These are phyloP conservation scores for Drosophila affinis DNA, from an alignment of 2,888 invertebrate genomes.

Conservation along the genomic window DNA sequence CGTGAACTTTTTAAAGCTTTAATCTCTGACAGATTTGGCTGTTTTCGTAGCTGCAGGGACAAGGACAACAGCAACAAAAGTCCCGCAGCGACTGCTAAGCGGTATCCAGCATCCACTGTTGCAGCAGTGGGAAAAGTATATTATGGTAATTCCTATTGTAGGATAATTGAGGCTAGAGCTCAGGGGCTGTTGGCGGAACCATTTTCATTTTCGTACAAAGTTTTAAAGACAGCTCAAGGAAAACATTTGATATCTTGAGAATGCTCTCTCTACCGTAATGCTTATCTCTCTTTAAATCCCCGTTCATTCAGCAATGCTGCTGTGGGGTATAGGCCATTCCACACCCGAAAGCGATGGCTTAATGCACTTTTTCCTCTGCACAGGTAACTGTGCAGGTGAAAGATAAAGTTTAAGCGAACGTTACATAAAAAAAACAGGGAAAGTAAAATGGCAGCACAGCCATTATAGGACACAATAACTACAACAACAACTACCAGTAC, in stretches of 20 bases:
- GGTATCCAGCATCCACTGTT: background rate
- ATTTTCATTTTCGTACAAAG: background rate
- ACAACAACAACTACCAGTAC: background rate
- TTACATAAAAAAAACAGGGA: conserved; percentile 10
- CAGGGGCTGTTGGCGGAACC: background rate
- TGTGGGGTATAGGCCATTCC: conserved; percentile 5
- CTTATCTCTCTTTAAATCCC: background rate
- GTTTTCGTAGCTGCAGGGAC: background rate
- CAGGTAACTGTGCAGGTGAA: conserved; percentile 12
- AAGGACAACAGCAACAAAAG: background rate
- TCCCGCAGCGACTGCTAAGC: background rate
- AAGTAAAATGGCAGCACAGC: conserved; percentile 2
- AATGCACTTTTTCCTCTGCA: conserved; percentile 28
- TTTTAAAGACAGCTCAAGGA: background rate
- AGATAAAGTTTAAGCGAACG: conserved; percentile 21
- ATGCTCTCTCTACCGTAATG: background rate
- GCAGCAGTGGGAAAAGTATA: background rate
- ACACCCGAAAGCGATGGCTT: conserved; percentile 30
- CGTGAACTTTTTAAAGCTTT: background rate
- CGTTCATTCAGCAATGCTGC: background rate
- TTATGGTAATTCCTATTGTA: background rate
- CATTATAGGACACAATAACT: background rate
- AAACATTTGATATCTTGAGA: background rate
- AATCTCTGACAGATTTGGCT: background rate
- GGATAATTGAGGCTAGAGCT: background rate